A percentile compares a stretch with the other conserved stretches of the same genome.
phyloP scores from a whole-genome alignment of 2,888 invertebrate species.

The Dasypolia templi region DNA sequence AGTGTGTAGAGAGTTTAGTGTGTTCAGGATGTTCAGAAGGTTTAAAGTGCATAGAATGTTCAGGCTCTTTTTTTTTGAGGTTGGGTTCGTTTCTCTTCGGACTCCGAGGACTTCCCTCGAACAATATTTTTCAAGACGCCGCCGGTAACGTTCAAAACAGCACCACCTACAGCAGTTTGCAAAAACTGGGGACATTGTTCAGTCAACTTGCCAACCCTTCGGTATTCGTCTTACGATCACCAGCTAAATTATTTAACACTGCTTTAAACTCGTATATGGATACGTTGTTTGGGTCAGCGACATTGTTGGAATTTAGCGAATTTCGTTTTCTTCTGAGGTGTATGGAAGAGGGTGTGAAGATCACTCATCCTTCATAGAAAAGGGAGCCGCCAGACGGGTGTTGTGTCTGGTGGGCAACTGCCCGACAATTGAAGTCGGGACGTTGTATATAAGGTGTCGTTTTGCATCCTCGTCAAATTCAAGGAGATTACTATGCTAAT shows the following conservation, averaged over 20 bases:
- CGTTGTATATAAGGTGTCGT: no score
- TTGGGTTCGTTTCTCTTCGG: no score
- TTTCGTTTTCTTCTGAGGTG: not conserved
- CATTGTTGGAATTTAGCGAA: not conserved
- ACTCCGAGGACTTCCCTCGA: no score
- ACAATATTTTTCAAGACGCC: not conserved
- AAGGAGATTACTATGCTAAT: no score
- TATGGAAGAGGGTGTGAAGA: no score
- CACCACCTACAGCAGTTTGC: not conserved
- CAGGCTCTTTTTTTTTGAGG: no score
- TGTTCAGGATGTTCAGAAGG: not conserved
- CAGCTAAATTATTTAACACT: not conserved
- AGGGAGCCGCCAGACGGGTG: no score
- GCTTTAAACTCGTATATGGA: not conserved
- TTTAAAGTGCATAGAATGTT: not conserved
- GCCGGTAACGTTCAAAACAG: not conserved
- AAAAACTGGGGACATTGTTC: not conserved
- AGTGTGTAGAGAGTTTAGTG: no score
- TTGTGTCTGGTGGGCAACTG: no score
- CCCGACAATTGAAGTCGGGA: no score
- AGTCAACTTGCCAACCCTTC: not conserved
- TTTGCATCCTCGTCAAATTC: no score
- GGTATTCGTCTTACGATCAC: not conserved
- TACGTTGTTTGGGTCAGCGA: not conserved
- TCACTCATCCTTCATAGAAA: no score